Conservation (phyloP, 2,797 vertebrate species). For the Pempheris klunzingeri region DNA sequence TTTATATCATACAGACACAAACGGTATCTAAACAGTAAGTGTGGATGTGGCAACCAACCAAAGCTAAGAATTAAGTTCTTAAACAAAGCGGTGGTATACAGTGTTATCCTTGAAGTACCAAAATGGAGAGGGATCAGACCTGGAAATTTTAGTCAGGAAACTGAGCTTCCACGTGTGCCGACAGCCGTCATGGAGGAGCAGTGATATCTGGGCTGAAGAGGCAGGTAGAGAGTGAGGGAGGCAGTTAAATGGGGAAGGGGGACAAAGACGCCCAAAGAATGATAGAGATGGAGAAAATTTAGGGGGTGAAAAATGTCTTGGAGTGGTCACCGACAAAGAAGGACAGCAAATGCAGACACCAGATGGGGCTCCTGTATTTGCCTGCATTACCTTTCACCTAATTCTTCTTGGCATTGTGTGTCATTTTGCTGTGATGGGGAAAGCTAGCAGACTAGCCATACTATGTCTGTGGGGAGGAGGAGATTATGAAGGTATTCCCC, state of each 20-base stretch:
- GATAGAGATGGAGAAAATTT: not conserved
- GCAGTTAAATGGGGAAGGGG: conserved; percentile 4
- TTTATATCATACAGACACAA: conserved; percentile 31
- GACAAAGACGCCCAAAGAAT: not conserved
- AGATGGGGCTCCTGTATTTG: conserved; percentile 2
- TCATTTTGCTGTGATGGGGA: conserved; percentile 18
- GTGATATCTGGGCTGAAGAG: conserved; percentile 35
- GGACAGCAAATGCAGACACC: not conserved
- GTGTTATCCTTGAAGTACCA: conserved; percentile 49
- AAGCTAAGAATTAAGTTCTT: conserved; percentile 39
- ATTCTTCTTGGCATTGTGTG: conserved; percentile 21
- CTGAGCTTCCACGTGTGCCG: conserved; percentile 11
- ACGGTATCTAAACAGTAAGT: conserved; percentile 32
- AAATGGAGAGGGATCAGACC: conserved; percentile 21
- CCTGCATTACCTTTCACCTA: conserved; percentile 41
- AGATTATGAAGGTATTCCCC: conserved; percentile 7
- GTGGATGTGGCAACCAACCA: conserved; percentile 27
- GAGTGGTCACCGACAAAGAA: not conserved
- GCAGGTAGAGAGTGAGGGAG: conserved; percentile 23
- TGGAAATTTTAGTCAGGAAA: conserved; percentile 47
- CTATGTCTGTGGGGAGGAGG: not conserved
- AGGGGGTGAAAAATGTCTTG: not conserved
- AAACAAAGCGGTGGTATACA: conserved; percentile 20
- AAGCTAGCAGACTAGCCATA: not conserved
- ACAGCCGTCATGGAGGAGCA: conserved; percentile 23